Evolutionary conservation across 2,113 vertebrate species (phyloP), one percentile per base, ranked within the genome.

Genomic region (Etheostoma cragini): DNA sequence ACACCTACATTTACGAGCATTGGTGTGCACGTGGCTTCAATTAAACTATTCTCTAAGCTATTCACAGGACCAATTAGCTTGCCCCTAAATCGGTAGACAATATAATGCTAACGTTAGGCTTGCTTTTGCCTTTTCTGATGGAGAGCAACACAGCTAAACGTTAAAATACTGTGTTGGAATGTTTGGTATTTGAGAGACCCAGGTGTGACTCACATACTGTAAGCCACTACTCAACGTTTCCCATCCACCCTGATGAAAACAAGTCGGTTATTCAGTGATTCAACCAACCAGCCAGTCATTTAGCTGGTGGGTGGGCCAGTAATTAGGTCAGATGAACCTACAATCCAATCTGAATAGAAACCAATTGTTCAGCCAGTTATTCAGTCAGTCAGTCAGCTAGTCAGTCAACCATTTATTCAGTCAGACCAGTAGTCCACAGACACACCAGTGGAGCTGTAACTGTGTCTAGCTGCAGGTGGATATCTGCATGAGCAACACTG

Each of bases 401-500:
- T 62, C 49, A 42, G 33, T 16, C 14, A 33, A 35, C 16, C 61
- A 22, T 80, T 84, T 60, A 65, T 58, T 21, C 5, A 17, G 45
- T 47, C 12, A 58, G 49, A 45, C 16, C 64, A 22, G 26, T 33
- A 54, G 16, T 49, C 68, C 76, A 21, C 56, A 75, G 64, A 68
- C 72, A 71, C 56, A 5, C 2, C 15, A 26, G 53, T 47, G 46
- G 47, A 62, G 45, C 24, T 45, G 63, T 33, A 22, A 30, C 62
- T 45, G 60, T 47, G 49, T 1, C 14, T 38, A 13, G 70, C 35
- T 61, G 63, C 21, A 14, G 3, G 19, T 63, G 57, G 76, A 47
- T 24, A 33, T 70, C 72, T 47, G 62, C 60, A 62, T 22, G 56
- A 38, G n/a, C 42, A 61, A 71, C 65, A 30, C 62, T 77, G 69